Base-by-base conservation (phyloP, 1,140 invertebrate genomes). In the Polypedilum pembai region DNA sequence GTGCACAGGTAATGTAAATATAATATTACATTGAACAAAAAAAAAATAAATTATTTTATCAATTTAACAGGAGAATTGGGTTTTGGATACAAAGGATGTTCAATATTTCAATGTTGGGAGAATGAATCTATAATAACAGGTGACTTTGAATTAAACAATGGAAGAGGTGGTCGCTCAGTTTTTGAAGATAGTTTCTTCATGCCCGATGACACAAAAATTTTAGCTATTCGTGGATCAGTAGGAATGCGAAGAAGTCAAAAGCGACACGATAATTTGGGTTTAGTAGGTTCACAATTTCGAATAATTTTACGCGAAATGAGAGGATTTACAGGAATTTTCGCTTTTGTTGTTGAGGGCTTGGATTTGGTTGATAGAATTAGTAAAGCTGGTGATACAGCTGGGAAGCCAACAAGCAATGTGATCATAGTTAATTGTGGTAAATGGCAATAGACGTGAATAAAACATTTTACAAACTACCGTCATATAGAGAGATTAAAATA, bases 271-370 rank as follows among this genome's bases (percentile, higher is more conserved):
- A 92, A 90, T 78, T 80, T 90, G 56, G 91, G 91, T 40, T 88
- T 92, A 85, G 92, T 94, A 0, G 92, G 91, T 20, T 93, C 92
- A 45, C 92, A 93, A 79, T 93, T 93, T 82, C 88, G 92, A 69
- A 88, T 93, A 75, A 91, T 93, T 76, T 81, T 93, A 74, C 89
- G 91, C 76, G 90, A 92, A 78, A 92, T 92, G 89, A 85, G 89
- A 74, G 89, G 89, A 15, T 93, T 93, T 81, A 93, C 92, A 1
- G 92, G 88, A 10, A 93, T 94, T 75, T 94, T 94, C 79, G 92
- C 89, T 5, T 89, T 89, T 80, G 91, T 94, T 5, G 86, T 93
- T 72, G 90, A 93, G 78, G 92, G 92, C 1, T 84, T 94, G 40
- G 92, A 93, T 78, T 82, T 93, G 41, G 88, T 93, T 24, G 92